A percentile compares a stretch with the other conserved stretches of the same genome.
Evolutionary conservation across 2,113 vertebrate species (phyloP).

Genomic region (Sinocyclocheilus rhinocerous): DNA sequence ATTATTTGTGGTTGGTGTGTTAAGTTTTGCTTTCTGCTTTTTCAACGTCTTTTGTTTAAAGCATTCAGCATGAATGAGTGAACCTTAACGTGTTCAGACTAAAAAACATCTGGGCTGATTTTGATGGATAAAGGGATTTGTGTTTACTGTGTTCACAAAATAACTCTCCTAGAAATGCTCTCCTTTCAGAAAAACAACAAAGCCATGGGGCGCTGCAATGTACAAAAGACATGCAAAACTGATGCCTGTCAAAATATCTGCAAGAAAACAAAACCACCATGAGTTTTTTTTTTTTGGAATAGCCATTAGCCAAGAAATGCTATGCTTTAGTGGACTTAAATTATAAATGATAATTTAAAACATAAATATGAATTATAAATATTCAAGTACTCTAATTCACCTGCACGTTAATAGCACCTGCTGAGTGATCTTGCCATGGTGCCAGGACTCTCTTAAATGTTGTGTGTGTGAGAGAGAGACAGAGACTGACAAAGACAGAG

Average conservation of each 20-base stretch:
- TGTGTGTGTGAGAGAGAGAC: not conserved
- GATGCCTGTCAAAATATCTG: not conserved
- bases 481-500: not conserved
- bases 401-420: conserved; percentile 1
- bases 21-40: not conserved
- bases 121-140: conserved; percentile 11
- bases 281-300: not conserved
- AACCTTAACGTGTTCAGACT: conserved; percentile 20
- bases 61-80: not conserved
- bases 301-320: not conserved
- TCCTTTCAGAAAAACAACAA: conserved; percentile 2
- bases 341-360: not conserved
- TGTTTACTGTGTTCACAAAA: not conserved
- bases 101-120: conserved; percentile 2
- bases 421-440: conserved; percentile 1
- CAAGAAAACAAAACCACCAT: not conserved
- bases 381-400: not conserved
- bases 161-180: not conserved
- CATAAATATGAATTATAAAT: conserved; percentile 7
- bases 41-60: not conserved
- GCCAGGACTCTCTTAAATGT: not conserved
- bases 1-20: not conserved
- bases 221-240: not conserved
- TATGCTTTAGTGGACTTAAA: not conserved
- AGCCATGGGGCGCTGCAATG: not conserved